A percentile compares a stretch with the other conserved stretches of the same genome.
These are phyloP conservation scores for Parazoanthus darwini DNA, from an alignment of 92 coral and sea anemone species.

Conservation along the genomic window DNA sequence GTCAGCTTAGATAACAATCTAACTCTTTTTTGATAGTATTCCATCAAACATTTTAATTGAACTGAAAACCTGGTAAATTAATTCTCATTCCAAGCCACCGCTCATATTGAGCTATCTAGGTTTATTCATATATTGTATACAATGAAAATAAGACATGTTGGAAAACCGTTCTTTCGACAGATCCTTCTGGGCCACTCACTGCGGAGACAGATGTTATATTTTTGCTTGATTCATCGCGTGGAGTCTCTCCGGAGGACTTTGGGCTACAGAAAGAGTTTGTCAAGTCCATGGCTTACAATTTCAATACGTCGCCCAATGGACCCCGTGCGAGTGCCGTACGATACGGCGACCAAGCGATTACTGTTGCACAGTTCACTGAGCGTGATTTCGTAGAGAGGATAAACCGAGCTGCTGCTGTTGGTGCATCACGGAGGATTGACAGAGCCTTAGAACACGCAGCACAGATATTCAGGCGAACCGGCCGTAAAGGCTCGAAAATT, in stretches of 20 bases:
- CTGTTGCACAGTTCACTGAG: constrained; percentile 31
- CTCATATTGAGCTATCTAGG: background rate
- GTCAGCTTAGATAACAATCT: background rate
- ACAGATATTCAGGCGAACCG: constrained; percentile 24
- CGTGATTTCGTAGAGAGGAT: constrained; percentile 13
- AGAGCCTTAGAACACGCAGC: constrained; percentile 33
- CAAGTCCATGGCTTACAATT: constrained; percentile 31
- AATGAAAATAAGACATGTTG: background rate
- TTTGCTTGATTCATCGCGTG: constrained; percentile 36
- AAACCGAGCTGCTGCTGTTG: constrained; percentile 6
- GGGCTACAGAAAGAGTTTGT: constrained; percentile 39
- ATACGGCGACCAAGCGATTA: constrained; percentile 21
- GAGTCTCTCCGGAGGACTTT: constrained; percentile 31
- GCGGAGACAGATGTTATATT: constrained; percentile 31
- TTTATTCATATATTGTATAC: background rate
- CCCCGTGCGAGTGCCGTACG: constrained; percentile 36
- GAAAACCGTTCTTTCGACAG: background rate
- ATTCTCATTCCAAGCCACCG: background rate
- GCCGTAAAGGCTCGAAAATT: constrained; percentile 57
- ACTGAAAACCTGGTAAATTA: background rate
- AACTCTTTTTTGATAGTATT: background rate
- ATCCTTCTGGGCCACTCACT: constrained; percentile 40
- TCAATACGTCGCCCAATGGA: constrained; percentile 15
- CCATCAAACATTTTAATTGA: no score
- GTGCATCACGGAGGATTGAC: constrained; percentile 33